Conservation (phyloP, 2,888 invertebrate species). For the Troides aeacus region DNA sequence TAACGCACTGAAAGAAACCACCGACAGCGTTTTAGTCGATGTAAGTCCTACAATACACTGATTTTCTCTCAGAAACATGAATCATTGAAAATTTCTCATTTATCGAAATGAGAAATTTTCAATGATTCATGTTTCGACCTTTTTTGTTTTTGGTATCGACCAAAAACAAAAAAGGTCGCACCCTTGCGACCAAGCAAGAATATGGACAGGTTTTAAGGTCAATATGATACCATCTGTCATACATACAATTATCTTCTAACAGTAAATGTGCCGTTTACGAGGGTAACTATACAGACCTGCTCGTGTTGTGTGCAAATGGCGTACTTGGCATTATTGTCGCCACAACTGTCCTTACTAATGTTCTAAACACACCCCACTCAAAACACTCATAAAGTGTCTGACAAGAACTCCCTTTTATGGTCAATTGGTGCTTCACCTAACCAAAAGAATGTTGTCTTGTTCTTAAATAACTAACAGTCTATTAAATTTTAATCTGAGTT, state of each 20-base stretch:
- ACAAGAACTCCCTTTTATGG: constrained; percentile 3
- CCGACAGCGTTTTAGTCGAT: too few relatives aligned
- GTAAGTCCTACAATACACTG: too few relatives aligned
- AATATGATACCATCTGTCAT: too few relatives aligned
- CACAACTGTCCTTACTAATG: constrained; percentile 7
- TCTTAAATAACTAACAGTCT: not conserved
- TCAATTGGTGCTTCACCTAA: not conserved
- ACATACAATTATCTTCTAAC: not conserved
- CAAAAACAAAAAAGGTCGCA: too few relatives aligned
- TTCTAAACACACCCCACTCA: constrained; percentile 8
- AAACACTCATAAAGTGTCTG: constrained; percentile 7
- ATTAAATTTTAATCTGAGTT: not conserved
- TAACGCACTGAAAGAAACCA: too few relatives aligned
- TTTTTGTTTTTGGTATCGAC: too few relatives aligned
- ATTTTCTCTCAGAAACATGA: too few relatives aligned
- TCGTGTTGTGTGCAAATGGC: constrained; percentile 1
- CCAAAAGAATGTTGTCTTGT: not conserved
- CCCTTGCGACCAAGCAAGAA: too few relatives aligned
- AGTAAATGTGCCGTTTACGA: not conserved
- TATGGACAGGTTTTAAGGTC: too few relatives aligned
- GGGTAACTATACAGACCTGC: not conserved
- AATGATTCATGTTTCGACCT: too few relatives aligned
- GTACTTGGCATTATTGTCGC: not conserved
- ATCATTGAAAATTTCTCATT: too few relatives aligned
- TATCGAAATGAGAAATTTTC: too few relatives aligned